A percentile compares a stretch with the other conserved stretches of the same genome.
phyloP scores from a whole-genome alignment of 2,113 vertebrate genomes.

The Barbus barbus region DNA sequence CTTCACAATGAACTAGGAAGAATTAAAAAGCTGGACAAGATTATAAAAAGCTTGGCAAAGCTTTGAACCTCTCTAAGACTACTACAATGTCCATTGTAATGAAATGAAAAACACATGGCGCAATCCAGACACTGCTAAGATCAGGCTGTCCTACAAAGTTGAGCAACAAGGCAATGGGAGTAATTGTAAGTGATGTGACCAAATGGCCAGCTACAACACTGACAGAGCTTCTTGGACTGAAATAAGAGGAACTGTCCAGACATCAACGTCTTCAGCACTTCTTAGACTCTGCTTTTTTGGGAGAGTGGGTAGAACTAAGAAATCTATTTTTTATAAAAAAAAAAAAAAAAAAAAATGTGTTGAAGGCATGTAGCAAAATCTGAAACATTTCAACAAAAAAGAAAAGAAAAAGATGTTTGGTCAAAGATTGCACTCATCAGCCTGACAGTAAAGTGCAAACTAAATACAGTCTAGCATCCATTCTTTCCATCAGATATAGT shows the following conservation, averaged over 20 bases:
- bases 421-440: not conserved
- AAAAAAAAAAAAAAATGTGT: not conserved
- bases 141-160: not conserved
- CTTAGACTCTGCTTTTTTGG: not conserved
- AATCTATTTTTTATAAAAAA: not conserved
- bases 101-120: not conserved
- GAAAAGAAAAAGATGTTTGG: not conserved
- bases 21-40: not conserved
- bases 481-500: not conserved
- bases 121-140: constrained; percentile 16
- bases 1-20: not conserved
- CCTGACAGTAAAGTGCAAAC: not conserved
- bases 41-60: not conserved
- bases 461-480: not conserved
- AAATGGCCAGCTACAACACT: not conserved
- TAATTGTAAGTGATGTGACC: not conserved
- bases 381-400: not conserved
- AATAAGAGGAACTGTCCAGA: not conserved
- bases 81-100: not conserved
- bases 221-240: not conserved
- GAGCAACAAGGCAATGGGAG: not conserved
- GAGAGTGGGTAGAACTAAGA: not conserved
- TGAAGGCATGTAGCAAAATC: not conserved
- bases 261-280: not conserved
- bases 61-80: not conserved